Base-by-base conservation (phyloP, 1,140 invertebrate genomes). In the Drosophila athabasca region DNA sequence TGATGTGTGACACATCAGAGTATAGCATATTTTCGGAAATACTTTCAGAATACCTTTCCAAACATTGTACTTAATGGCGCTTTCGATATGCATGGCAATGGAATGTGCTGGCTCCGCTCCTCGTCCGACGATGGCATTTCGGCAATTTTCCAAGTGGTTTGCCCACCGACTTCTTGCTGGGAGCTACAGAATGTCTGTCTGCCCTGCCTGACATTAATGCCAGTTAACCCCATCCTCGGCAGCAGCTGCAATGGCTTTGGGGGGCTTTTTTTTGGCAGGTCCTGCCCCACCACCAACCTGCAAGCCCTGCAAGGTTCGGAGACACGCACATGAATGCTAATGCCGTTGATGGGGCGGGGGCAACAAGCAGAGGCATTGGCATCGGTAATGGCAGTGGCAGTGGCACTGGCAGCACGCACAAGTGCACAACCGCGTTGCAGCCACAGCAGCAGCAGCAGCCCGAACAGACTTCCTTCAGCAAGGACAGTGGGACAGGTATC, bases 311-410 rank as follows among this genome's bases (percentile, higher is more conserved):
- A 19, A 19, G 46, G 43, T 43, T 51, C 61, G 45, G 26, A 57
- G 46, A 59, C 74, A 85, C 74, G 81, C 82, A 88, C 66, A 78
- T 87, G 83, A 79, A 87, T 88, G 62, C 83, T 88, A 87, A 87
- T 87, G 83, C 35, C 35, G 29, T 35, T 48, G 62, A 24, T 2
- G 29, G 19, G 29, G 46, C 15, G 15, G 31, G 15, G 31, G 13
- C 11, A 44, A 55, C 45, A 59, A 46, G 54, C 44, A 52, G 52
- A 24, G 52, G n/a, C 9, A 2, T 13, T 19, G 53, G 35, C 22
- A 31, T 22, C n/a, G n/a, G 52, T 35, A 49, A 48, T 29, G 44
- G 43, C 26, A 79, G 26, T 59, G 50, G 19, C 39, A 64, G 58
- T 52, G 64, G 74, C 69, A 81, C 61, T 39, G 54, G 78, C 69